Evolutionary conservation across 1,140 invertebrate species (phyloP).

Genomic region (Lerema accius): DNA sequence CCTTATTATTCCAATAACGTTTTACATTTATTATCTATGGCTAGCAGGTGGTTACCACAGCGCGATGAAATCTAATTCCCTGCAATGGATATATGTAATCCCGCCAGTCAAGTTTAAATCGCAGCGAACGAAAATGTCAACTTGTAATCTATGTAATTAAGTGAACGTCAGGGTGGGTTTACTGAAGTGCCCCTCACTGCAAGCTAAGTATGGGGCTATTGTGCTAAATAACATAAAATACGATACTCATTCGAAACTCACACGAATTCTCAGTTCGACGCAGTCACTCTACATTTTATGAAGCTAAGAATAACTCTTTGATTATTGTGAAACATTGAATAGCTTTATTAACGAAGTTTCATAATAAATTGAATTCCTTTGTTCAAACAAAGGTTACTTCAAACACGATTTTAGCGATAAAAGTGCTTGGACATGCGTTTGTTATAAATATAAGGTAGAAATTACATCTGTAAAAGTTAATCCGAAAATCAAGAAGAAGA

Average conservation of each 20-base stretch:
- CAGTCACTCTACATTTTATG: background rate
- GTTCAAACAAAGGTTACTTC: no score
- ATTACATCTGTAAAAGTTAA: no score
- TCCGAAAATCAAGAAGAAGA: no score
- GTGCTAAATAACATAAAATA: background rate
- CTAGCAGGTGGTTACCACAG: conserved; percentile 13
- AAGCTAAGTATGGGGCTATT: conserved; percentile 17
- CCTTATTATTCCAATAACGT: no score
- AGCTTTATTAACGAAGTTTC: no score
- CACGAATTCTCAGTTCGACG: background rate
- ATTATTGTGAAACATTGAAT: no score
- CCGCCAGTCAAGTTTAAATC: conserved; percentile 74
- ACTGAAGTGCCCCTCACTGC: conserved; percentile 36
- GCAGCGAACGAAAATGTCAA: conserved; percentile 73
- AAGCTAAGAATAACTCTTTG: no score
- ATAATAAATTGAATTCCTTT: no score
- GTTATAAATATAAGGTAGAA: no score
- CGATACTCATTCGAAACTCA: background rate
- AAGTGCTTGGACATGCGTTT: no score
- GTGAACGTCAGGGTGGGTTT: conserved; percentile 72
- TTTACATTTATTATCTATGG: no score
- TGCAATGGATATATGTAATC: conserved; percentile 62
- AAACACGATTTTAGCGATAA: no score
- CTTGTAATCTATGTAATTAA: conserved; percentile 81
- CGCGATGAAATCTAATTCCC: conserved; percentile 33